Evolutionary conservation across 2,888 invertebrate species (phyloP), one percentile per base, ranked within the genome.

Genomic region (Agonopterix arenella): DNA sequence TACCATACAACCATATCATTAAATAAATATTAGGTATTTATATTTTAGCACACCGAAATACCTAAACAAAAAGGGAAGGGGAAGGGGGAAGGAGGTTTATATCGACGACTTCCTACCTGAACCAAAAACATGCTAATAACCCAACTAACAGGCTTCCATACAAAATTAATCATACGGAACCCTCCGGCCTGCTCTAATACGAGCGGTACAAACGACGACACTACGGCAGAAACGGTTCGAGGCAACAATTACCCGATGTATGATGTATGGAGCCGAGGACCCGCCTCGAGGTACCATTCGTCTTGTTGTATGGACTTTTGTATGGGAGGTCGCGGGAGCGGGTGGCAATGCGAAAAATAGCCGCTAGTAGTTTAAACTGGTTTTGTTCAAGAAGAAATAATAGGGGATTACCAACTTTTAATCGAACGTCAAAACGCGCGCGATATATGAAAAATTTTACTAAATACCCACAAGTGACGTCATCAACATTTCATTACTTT

Each of bases 201-300:
- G 50, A 45, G 54, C 50, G 51, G 55, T 57, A 66, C 58, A 58
- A 61, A 65, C 57, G 65, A 66, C 62, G 64, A 68, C 65, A 68
- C 62, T 49, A 54, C 55, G 56, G 62, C 52, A 57, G 62, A 61
- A 60, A 67, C 58, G 53, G 69, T 71, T 72, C 46, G 58, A 61
- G 70, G 74, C 74, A 64, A 74, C 76, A 75, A 77, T 80, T 79
- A 79, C 68, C 59, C 56, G 68, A 66, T 69, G 57, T 59, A 67
- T 72, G 79, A 77, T 76, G 66, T 69, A 79, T 74, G 67, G 63
- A 62, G 64, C 60, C 62, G 53, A 53, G 62, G 64, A 56, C 58
- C 55, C 51, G 73, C 73, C 66, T 56, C 56, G 49, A 70, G 76
- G 61, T 59, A 54, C 59, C 64, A 66, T 71, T 65, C 55, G 64